Evolutionary conservation across 92 coral and sea anemone species (phyloP), one percentile per base, ranked within the genome.

Genomic region (Plumapathes pennacea): DNA sequence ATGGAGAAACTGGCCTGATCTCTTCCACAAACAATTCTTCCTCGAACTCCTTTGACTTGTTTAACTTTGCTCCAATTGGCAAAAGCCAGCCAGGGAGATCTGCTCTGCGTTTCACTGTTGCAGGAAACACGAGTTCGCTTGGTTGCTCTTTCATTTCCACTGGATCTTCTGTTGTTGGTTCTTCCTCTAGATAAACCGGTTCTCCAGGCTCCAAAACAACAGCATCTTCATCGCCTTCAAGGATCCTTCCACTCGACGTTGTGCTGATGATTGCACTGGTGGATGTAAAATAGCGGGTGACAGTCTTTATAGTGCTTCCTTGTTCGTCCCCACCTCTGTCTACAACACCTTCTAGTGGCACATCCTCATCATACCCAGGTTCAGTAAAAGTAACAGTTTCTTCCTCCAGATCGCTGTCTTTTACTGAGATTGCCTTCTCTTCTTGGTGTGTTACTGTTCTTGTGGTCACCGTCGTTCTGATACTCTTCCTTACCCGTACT

Each of bases 401-500:
- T 12, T 2, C 15, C 5, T 19, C 40, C 40, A 8, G 9, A 34
- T 8, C 9, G 40, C 40, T 34, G 9, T 8, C 40, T 34, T 34
- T n/a, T 34, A n/a, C 8, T 34, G 40, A 8, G 40, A n/a, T 34
- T 34, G 8, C n/a, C 9, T 34, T 34, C n/a, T 34, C 40, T 8
- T n/a, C n/a, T n/a, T n/a, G n/a, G n/a, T n/a, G n/a, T n/a, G n/a
- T n/a, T 37, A 61, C 67, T 15, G 69, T 76, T 25, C 69, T 78
- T 13, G 74, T 60, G 34, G 83, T 69, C 30, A 69, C 69, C 57
- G 76, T 68, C 9, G 60, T 74, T 40, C 67, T 72, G 8, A 74
- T 41, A 15, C 80, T 62, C 40, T 73, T 74, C 40, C 58, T 74
- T 21, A 85, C 84, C 27, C 51, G 60, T 22, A 72, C 82, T 1